A percentile compares a stretch with the other conserved stretches of the same genome.
These are phyloP conservation scores for Hypomesus transpacificus DNA, from an alignment of 2,113 vertebrate species.

Conservation along the genomic window DNA sequence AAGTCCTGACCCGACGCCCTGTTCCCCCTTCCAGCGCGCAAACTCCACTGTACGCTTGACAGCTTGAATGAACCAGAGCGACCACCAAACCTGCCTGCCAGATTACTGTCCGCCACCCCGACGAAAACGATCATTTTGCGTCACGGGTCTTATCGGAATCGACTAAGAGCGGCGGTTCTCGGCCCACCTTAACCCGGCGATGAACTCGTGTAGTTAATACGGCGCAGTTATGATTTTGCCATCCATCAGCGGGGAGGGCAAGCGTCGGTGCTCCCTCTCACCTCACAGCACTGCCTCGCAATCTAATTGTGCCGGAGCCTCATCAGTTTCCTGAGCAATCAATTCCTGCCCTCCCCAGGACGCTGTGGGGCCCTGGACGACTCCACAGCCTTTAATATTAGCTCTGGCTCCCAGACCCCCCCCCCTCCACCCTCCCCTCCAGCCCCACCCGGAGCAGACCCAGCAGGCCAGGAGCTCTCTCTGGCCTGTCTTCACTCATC, in stretches of 20 bases:
- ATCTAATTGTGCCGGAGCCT: slow-evolving; percentile 97
- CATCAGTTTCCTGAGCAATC: slow-evolving; percentile 92
- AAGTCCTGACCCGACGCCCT: slow-evolving; percentile 44
- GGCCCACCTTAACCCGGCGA: slow-evolving; percentile 90
- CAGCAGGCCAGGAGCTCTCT: slow-evolving; percentile 45
- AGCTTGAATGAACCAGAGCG: slow-evolving; percentile 34
- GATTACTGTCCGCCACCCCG: slow-evolving; percentile 41
- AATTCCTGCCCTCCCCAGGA: slow-evolving; percentile 75
- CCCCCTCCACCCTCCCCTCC: slow-evolving; percentile 55
- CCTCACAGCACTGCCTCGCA: slow-evolving; percentile 88
- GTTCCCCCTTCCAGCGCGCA: slow-evolving; percentile 12
- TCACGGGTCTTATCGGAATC: slow-evolving; percentile 79
- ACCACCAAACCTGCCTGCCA: slow-evolving; percentile 30
- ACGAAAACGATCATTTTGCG: slow-evolving; percentile 59
- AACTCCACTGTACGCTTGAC: slow-evolving; percentile 28
- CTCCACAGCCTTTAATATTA: slow-evolving; percentile 84
- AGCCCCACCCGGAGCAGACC: slow-evolving; percentile 54
- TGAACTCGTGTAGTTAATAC: slow-evolving; percentile 97
- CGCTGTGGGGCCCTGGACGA: slow-evolving; percentile 68
- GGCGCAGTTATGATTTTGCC: slow-evolving; percentile 97
- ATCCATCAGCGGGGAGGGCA: slow-evolving; percentile 88
- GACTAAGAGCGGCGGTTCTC: slow-evolving; percentile 88
- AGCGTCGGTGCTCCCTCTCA: slow-evolving; percentile 77
- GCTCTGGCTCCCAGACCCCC: slow-evolving; percentile 83
- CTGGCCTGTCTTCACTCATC: slow-evolving; percentile 85